Percentiles rank a stretch among this genome's conserved stretches.
These are phyloP conservation scores for Drosophila carrolli DNA, from an alignment of 1,140 invertebrate species.

Conservation along the genomic window DNA sequence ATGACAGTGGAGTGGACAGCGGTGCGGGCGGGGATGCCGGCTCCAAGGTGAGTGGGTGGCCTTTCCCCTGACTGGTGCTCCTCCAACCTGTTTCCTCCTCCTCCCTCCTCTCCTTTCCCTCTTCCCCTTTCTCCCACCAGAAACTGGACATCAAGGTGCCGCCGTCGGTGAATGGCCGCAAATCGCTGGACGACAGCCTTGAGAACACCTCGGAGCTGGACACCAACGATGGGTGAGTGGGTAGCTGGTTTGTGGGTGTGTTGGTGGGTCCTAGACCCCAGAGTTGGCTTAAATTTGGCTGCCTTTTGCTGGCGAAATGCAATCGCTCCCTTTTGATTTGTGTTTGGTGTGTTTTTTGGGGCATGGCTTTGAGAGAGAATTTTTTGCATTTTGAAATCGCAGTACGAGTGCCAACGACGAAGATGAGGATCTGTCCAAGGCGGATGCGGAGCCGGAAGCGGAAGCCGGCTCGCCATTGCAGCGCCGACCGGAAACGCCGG, in stretches of 20 bases:
- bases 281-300: constrained; percentile 34
- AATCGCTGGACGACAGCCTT: constrained; percentile 74
- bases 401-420: constrained; percentile 74
- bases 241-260: not conserved
- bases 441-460: constrained; percentile 40
- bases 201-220: constrained; percentile 81
- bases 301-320: constrained; percentile 12
- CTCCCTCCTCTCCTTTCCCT: not conserved
- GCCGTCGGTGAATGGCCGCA: constrained; percentile 56
- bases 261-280: constrained; percentile 19
- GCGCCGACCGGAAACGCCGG: constrained; percentile 69
- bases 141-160: constrained; percentile 64
- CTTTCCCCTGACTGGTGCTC: not conserved
- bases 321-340: constrained; percentile 29
- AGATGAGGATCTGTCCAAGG: constrained; percentile 70
- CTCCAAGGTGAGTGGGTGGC: constrained; percentile 47
- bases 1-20: constrained; percentile 62
- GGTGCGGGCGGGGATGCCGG: constrained; percentile 38
- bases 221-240: constrained; percentile 78
- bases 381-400: constrained; percentile 74
- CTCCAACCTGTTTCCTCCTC: not conserved
- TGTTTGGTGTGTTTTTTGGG: constrained; percentile 20
- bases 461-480: constrained; percentile 43
- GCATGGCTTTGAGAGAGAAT: constrained; percentile 67
- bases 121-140: constrained; percentile 16